phyloP scores from a whole-genome alignment of 2,888 invertebrate genomes.

The Papilio protenor region DNA sequence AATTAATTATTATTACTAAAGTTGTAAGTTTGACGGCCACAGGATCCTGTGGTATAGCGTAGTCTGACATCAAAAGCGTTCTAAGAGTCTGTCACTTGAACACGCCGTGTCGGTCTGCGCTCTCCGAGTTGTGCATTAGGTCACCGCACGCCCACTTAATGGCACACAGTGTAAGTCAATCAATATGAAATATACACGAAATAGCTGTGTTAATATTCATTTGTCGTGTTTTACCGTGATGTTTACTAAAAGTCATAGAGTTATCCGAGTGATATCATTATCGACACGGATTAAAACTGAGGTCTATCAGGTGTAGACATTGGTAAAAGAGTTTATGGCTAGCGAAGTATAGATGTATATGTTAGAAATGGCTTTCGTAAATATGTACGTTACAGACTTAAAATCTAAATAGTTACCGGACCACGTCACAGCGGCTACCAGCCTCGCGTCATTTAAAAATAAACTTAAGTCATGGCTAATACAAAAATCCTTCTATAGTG shows the following conservation, averaged over 20 bases:
- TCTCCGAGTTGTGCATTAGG: constrained; percentile 39
- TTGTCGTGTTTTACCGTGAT: neutral
- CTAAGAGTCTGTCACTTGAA: constrained; percentile 4
- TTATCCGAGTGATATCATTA: neutral
- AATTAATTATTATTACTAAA: neutral
- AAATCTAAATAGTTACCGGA: too few species aligned
- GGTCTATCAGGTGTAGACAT: too few species aligned
- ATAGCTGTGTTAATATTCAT: neutral
- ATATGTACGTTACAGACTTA: too few species aligned
- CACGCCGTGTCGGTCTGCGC: neutral
- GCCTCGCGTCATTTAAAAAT: too few species aligned
- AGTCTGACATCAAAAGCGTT: neutral
- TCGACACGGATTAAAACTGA: too few species aligned
- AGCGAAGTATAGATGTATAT: neutral
- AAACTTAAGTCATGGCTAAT: too few species aligned
- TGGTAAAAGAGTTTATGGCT: neutral
- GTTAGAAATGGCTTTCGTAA: neutral
- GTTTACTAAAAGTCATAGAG: neutral
- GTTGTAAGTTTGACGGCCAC: neutral
- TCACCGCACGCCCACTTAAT: constrained; percentile 44
- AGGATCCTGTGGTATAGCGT: neutral
- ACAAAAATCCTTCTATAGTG: too few species aligned
- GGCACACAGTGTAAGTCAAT: neutral
- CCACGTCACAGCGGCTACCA: too few species aligned
- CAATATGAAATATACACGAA: neutral